Base-by-base conservation (phyloP, 2,888 invertebrate genomes). In the Ectemnius continuus region DNA sequence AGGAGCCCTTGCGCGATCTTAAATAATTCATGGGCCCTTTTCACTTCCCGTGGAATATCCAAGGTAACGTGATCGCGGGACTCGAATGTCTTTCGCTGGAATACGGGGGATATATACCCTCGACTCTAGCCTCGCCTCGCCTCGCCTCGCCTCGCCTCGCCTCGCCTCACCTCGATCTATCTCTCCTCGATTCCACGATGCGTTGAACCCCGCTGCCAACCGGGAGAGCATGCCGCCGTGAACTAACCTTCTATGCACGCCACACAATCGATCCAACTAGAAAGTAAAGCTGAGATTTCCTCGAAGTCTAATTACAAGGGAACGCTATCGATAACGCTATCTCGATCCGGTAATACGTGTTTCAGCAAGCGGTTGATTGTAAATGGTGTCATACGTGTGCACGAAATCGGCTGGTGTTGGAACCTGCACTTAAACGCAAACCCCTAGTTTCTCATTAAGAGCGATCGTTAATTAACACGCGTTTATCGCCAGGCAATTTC, bases 21-120 rank as follows among this genome's bases (percentile, higher is more conserved):
- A 84, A 88, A 89, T 89, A 87, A 89, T 89, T 87, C 89, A 89
- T 88, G 80, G 84, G 73, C 58, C 36, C 71, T 82, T 85, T 73
- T 71, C 71, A 73, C 60, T 76, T 62, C 36, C 60, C 59, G 47
- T 56, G 36, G 81, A 66, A 72, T 77, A 70, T 61, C 70, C 67
- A 65, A 13, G 58, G 45, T 59, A 36, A 56, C 58, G 57, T 57
- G 70, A 67, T 48, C 69, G 36, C 48, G 66, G 52, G 52, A 56
- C 46, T 26, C 36, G 4, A 61, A 60, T 46, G 5, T 63, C n/a
- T 47, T 14, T 11, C 36, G 8, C 28, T 23, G 59, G 46, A 11
- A 52, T 63, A 46, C 28, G 20, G n/a, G 28, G 36, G 36, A 36
- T 36, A 36, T 36, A 52, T 52, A 23, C 47, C 47, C 47, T 47